Conservation (phyloP, 1,140 invertebrate genomes). For the Bombyx mori region DNA sequence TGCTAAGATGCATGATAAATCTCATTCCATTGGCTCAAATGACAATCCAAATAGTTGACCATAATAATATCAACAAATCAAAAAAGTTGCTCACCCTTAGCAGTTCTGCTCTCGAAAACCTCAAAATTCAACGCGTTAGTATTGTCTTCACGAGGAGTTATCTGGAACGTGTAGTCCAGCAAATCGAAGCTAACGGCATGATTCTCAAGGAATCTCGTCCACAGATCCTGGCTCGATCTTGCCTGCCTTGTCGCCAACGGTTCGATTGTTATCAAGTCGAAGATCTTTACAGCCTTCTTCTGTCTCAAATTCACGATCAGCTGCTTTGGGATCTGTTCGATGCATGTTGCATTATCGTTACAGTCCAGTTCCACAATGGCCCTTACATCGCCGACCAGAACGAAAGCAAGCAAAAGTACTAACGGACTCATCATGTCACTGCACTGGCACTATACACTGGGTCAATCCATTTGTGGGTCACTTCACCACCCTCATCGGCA, state of each 20-base stretch:
- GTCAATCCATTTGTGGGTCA: constrained; percentile 63
- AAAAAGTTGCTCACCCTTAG: constrained; percentile 41
- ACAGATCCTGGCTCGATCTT: constrained; percentile 42
- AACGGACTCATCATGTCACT: constrained; percentile 55
- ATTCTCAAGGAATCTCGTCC: constrained; percentile 60
- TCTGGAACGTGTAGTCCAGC: constrained; percentile 64
- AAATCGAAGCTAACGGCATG: constrained; percentile 69
- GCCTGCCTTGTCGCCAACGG: constrained; percentile 46
- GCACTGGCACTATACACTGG: constrained; percentile 42
- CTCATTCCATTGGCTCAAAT: not conserved
- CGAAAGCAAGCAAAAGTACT: constrained; percentile 38
- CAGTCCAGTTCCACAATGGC: constrained; percentile 54
- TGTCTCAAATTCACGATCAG: constrained; percentile 53
- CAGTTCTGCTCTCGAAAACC: constrained; percentile 57
- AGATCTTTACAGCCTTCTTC: constrained; percentile 54
- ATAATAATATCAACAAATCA: not conserved
- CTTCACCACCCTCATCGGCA: constrained; percentile 42
- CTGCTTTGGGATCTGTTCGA: constrained; percentile 57
- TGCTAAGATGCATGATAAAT: too few relatives aligned
- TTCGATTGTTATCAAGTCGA: constrained; percentile 61
- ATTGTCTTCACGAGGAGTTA: constrained; percentile 53
- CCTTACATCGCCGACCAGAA: constrained; percentile 34
- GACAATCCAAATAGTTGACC: not conserved
- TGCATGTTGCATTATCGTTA: constrained; percentile 68
- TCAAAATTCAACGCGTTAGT: constrained; percentile 61